phyloP scores from a whole-genome alignment of 2,113 vertebrate genomes.

The Mirounga angustirostris region DNA sequence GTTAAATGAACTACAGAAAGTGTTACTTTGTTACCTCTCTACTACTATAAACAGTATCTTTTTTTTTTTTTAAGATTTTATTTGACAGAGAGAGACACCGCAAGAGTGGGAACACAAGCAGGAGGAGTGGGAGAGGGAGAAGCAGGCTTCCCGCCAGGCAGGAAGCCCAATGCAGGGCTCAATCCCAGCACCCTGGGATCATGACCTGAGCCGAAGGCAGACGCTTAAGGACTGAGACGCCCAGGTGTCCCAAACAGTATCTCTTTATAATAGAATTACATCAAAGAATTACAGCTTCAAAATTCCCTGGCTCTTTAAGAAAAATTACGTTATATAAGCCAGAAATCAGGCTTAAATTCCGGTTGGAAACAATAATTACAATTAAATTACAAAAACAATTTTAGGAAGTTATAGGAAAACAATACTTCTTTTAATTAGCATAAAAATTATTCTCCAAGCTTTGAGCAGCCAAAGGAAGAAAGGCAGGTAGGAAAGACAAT shows the following conservation, averaged over 20 bases:
- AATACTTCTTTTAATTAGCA: slow-evolving; percentile 5
- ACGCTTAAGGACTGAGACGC: too few species aligned
- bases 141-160: too few species aligned
- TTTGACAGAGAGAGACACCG: too few species aligned
- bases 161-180: too few species aligned
- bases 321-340: neutral
- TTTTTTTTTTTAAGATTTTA: too few species aligned
- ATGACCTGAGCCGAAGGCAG: too few species aligned
- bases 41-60: neutral
- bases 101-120: too few species aligned
- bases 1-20: neutral
- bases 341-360: slow-evolving; percentile 45
- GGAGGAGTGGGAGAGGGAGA: too few species aligned
- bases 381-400: too few species aligned
- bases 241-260: neutral
- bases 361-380: slow-evolving; percentile 38
- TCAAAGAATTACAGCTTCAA: slow-evolving; percentile 32
- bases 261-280: neutral
- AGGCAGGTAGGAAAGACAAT: neutral
- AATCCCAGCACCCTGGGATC: too few species aligned
- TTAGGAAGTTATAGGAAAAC: slow-evolving; percentile 48
- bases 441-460: slow-evolving; percentile 47
- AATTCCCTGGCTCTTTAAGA: neutral
- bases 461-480: slow-evolving; percentile 2
- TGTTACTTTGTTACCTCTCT: slow-evolving; percentile 9